These are phyloP conservation scores for Mungos mungo DNA, from an alignment of 2,113 vertebrate genomes.

Conservation along the genomic window DNA sequence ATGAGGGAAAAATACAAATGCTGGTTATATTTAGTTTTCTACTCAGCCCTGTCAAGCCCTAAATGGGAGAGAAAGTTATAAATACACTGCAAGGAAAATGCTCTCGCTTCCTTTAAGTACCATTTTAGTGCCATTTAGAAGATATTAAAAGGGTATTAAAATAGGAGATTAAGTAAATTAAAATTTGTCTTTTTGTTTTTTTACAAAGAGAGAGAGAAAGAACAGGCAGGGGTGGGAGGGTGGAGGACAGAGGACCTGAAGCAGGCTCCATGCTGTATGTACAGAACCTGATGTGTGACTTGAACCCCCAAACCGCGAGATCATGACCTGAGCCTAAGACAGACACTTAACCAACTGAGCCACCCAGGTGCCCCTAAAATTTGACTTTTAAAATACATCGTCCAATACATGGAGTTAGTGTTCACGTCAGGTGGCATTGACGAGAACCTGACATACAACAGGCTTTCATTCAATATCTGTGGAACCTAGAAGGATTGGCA, in stretches of 20 bases:
- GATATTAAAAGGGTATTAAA: background rate
- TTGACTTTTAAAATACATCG: background rate
- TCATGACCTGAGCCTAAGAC: too few species aligned
- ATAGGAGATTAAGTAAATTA: background rate
- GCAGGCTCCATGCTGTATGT: too few species aligned
- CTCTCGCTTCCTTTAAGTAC: slow-evolving; percentile 37
- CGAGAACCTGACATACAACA: background rate
- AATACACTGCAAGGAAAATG: slow-evolving; percentile 65
- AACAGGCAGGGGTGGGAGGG: too few species aligned
- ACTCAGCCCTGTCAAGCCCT: slow-evolving; percentile 50
- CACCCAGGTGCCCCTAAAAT: background rate
- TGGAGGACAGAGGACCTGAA: too few species aligned
- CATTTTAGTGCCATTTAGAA: background rate
- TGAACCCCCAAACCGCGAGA: too few species aligned
- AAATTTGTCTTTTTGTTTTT: background rate
- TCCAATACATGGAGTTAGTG: too few species aligned
- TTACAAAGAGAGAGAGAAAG: too few species aligned
- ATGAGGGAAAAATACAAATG: slow-evolving; percentile 76
- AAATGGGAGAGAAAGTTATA: slow-evolving; percentile 62
- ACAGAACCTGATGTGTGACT: too few species aligned
- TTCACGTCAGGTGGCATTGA: background rate
- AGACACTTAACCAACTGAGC: too few species aligned
- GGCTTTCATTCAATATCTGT: background rate
- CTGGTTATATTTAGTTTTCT: slow-evolving; percentile 72
- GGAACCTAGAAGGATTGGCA: background rate